Evolutionary conservation across 2,797 vertebrate genomes (phyloP), one percentile per base, ranked within the genome.

Genomic region (Perodicticus potto): DNA sequence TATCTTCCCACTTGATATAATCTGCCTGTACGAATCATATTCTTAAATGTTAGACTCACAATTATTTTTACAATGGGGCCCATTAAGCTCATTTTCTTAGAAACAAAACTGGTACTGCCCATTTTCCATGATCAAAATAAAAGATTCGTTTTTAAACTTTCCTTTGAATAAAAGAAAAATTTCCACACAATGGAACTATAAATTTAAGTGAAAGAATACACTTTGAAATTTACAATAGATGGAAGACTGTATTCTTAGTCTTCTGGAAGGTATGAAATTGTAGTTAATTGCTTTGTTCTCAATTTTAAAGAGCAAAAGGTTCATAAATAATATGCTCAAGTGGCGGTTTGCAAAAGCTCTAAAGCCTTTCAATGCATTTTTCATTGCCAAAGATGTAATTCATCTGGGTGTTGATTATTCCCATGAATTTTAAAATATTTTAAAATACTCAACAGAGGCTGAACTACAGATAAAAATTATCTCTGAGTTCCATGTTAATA

Each of bases 221-320:
- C 81, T 94, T 81, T 84, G 82, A 93, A 97, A 95, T 96, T 97
- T 90, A 96, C 87, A 96, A 93, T 95, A 94, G 90, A 85, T 65
- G 86, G 73, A 77, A 97, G 96, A 55, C 86, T 93, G 69, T 57
- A 55, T 95, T 97, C 94, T 85, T 93, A 45, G 85, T 95, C 91
- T 96, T 97, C 73, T 45, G 80, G 89, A 95, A 97, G 95, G 93
- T 96, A 89, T 83, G 94, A 97, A 97, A 96, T 96, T 97, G 76
- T 93, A 97, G 88, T 95, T 97, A 97, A 98, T 97, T 97, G 96
- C 96, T 95, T 95, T 96, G 96, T 97, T 97, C 96, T 96, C 89
- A 72, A 91, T 96, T 97, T 97, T 91, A 97, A 97, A 89, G 96
- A 97, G 95, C 93, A 96, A 95, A 89, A 92, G 96, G 92, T 95